Percentiles rank a stretch among this genome's conserved stretches.
Conservation (phyloP, 2,113 vertebrate species). For the Labrus mixtus region DNA sequence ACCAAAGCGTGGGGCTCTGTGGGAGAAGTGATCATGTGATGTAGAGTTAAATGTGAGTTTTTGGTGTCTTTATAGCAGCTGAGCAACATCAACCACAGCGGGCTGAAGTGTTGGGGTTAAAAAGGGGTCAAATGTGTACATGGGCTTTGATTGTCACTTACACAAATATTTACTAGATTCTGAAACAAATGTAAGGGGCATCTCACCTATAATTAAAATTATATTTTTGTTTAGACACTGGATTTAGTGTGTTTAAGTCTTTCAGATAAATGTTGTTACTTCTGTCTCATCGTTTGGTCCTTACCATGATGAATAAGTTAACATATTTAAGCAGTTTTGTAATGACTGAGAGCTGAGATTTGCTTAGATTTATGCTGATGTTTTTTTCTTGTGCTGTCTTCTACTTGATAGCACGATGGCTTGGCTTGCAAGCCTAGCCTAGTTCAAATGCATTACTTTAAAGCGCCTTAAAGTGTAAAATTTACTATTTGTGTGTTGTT, state of each 20-base stretch:
- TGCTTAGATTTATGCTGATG: constrained; percentile 3
- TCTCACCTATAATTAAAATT: background rate
- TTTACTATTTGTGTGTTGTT: background rate
- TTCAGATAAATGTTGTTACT: background rate
- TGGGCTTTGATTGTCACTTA: constrained; percentile 69
- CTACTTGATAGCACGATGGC: background rate
- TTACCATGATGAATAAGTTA: background rate
- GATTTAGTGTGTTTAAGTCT: background rate
- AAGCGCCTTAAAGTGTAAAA: background rate
- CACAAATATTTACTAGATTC: constrained; percentile 33
- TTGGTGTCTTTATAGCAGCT: constrained; percentile 78
- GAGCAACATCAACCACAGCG: constrained; percentile 46
- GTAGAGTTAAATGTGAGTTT: constrained; percentile 43
- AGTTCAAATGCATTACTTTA: background rate
- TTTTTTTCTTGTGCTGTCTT: constrained; percentile 19
- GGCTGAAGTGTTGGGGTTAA: background rate
- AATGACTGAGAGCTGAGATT: background rate
- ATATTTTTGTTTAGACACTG: background rate
- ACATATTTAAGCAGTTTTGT: background rate
- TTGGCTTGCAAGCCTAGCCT: background rate
- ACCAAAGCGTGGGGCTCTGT: constrained; percentile 2
- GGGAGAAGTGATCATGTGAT: constrained; percentile 23
- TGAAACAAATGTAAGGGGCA: constrained; percentile 16
- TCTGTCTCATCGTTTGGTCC: background rate
- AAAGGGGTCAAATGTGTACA: constrained; percentile 3